Evolutionary conservation across 1,140 invertebrate species (phyloP), one percentile per base, ranked within the genome.

Genomic region (Cydia amplana): DNA sequence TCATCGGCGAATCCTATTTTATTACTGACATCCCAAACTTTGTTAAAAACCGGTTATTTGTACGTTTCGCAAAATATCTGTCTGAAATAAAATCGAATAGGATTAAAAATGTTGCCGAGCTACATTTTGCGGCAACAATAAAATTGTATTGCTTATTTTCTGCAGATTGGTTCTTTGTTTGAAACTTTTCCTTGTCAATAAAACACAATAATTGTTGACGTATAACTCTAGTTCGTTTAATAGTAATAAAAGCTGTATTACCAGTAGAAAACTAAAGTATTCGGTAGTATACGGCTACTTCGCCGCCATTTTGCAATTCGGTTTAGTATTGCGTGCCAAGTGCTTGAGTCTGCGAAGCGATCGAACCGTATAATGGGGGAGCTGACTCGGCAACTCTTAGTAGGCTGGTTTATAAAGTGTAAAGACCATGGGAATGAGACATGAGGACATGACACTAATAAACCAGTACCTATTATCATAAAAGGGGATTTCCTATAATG

Each of bases 81-180:
- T 40, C 6, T 70, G n/a, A 70, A 70, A 70, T 70, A 70, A 70
- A 70, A 70, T 70, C 28, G 65, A 70, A 70, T 20, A 40, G 25
- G 16, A 70, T 70, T 67, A 67, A 70, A 36, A 70, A 10, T 18
- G 18, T 16, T 70, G 14, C 4, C n/a, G 36, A 40, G 25, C 65
- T 70, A 36, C 32, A 36, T 40, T 70, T 70, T 18, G 65, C 32
- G 28, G 64, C 32, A 70, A 23, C 65, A 40, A 70, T 70, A 70
- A 70, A 70, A 70, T 70, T 70, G 65, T 70, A 36, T 40, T 70
- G 65, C 18, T 36, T 67, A 67, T 40, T 70, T 70, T 40, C 65
- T 18, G 32, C 32, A 70, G 65, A 70, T 70, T 70, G 65, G 28
- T 70, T 70, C n/a, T 43, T 70, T 70, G 65, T 70, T 70, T 70